Evolutionary conservation across 2,888 invertebrate species (phyloP), one percentile per base, ranked within the genome.

Genomic region (Arctia plantaginis): DNA sequence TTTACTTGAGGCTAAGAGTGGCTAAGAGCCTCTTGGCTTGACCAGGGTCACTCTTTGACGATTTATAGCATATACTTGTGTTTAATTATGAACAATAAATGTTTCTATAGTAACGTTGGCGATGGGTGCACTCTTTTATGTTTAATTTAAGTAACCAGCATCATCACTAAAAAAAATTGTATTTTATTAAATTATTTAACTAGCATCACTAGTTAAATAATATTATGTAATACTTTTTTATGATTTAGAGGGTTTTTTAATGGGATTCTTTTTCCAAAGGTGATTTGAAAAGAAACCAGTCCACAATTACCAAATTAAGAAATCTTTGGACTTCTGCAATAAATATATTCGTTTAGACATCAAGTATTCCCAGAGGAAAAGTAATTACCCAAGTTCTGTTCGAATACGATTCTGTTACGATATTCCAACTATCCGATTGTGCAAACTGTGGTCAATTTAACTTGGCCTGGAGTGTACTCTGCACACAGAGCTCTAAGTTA

Each of bases 381-480:
- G 64, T 80, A 81, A 81, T 77, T 77, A 69, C 44, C 73, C 65
- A 77, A 83, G 77, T 83, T 83, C 47, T 4, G 66, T 41, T 69
- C 73, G 23, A 75, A 67, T 69, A 73, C 65, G 20, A 69, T 77
- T 73, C 69, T 74, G 74, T 73, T 44, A 73, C 71, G 55, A 69
- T 74, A 77, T 72, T 64, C 77, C 72, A 83, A 83, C 83, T 77
- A 80, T 75, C 72, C 69, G 73, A 73, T 78, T 74, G 72, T 66
- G 75, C 77, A 82, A 83, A 82, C 79, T 77, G 79, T 62, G 83
- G 83, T 73, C 72, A 73, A 83, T 83, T 83, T 77, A 83, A 83
- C 75, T 83, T 82, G 8, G 41, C 44, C 75, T 47, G 66, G 15
- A 55, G 44, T 47, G 39, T 30, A n/a, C 51, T 55, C 59, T 47